phyloP scores from a whole-genome alignment of 1,140 invertebrate species.

The Pogonomyrmex barbatus region DNA sequence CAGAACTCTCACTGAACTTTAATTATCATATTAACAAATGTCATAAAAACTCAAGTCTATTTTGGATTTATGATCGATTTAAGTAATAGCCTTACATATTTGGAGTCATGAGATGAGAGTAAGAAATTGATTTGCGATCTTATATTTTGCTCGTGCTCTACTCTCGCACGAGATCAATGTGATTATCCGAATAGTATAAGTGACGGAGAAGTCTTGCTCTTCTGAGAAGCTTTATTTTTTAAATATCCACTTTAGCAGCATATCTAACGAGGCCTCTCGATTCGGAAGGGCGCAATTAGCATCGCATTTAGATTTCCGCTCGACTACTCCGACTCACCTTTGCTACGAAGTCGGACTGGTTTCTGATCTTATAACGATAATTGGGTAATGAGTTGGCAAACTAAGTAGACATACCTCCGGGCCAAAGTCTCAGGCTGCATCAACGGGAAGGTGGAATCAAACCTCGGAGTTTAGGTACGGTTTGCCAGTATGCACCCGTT shows the following conservation, averaged over 20 bases:
- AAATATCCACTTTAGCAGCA: slow-evolving; percentile 19
- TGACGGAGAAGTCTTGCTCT: background rate
- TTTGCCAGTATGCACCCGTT: slow-evolving; percentile 59
- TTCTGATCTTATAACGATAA: slow-evolving; percentile 67
- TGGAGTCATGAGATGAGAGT: background rate
- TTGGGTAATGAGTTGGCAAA: slow-evolving; percentile 74
- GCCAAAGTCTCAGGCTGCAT: slow-evolving; percentile 48
- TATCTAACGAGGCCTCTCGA: slow-evolving; percentile 45
- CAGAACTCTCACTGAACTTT: slow-evolving; percentile 1
- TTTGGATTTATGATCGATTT: background rate
- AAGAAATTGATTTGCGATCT: background rate
- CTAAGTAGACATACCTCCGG: slow-evolving; percentile 70
- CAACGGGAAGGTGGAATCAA: slow-evolving; percentile 45
- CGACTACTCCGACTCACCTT: slow-evolving; percentile 44
- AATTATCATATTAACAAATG: background rate
- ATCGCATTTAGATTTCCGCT: slow-evolving; percentile 54
- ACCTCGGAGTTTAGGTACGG: slow-evolving; percentile 68
- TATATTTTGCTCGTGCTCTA: background rate
- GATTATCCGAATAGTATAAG: background rate
- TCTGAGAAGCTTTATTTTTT: slow-evolving; percentile 44
- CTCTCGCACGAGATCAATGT: background rate
- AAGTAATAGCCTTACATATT: background rate
- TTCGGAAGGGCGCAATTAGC: slow-evolving; percentile 52
- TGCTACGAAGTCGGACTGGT: slow-evolving; percentile 51
- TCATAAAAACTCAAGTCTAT: slow-evolving; percentile 42